A percentile compares a stretch with the other conserved stretches of the same genome.
Evolutionary conservation across 2,797 vertebrate species (phyloP).

Genomic region (Pristis pectinata): DNA sequence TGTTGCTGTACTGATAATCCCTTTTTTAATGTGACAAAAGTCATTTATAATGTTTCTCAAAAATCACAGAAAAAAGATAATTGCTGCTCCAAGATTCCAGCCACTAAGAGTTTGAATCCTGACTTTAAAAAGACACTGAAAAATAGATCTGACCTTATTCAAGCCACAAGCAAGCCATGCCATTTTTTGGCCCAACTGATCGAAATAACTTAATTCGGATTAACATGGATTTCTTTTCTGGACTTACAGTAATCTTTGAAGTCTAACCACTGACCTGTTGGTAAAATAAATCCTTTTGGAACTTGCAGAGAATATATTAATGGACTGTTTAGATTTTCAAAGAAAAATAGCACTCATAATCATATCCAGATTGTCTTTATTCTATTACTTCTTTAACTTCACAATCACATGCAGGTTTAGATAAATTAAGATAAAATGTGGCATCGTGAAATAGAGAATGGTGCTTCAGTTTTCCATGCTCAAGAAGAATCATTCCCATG

Average conservation of each 20-base stretch:
- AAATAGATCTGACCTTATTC: not conserved
- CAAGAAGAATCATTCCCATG: not conserved
- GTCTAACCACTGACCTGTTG: slow-evolving; percentile 24
- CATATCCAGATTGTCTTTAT: not conserved
- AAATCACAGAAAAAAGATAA: slow-evolving; percentile 6
- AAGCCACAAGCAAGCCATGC: not conserved
- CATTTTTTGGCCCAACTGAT: not conserved
- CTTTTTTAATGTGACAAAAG: not conserved
- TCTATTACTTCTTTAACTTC: not conserved
- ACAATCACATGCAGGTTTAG: not conserved
- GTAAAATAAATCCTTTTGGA: slow-evolving; percentile 1
- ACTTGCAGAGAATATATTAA: not conserved
- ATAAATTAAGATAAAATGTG: not conserved
- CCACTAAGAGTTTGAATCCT: not conserved
- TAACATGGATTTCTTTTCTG: slow-evolving; percentile 13
- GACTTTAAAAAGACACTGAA: not conserved
- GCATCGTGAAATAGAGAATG: not conserved
- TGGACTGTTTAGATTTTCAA: not conserved
- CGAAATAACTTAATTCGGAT: slow-evolving; percentile 18
- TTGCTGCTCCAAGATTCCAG: not conserved
- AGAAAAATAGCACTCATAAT: not conserved
- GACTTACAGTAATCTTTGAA: slow-evolving; percentile 13
- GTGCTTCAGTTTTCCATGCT: not conserved
- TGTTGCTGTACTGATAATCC: not conserved
- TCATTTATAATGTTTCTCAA: not conserved